Evolutionary conservation across 2,888 invertebrate genomes (phyloP).

Genomic region (Cephus pulcher): DNA sequence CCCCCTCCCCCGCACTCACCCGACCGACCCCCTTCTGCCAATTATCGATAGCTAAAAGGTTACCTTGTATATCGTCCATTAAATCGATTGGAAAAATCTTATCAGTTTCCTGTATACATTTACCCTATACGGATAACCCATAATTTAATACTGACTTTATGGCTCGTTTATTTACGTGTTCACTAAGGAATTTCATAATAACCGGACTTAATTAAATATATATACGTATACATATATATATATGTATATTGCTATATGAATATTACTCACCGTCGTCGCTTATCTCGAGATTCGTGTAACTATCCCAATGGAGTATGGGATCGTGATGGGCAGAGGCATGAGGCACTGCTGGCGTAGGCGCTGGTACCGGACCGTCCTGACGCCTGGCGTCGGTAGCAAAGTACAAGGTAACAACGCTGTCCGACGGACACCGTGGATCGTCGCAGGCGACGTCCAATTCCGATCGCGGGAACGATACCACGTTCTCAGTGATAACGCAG

Average conservation of each 20-base stretch:
- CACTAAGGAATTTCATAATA: background rate
- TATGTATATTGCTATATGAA: slow-evolving; percentile 26
- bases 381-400: slow-evolving; percentile 75
- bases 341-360: slow-evolving; percentile 79
- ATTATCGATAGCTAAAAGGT: background rate
- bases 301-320: slow-evolving; percentile 82
- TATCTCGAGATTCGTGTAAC: slow-evolving; percentile 75
- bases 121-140: background rate
- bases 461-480: slow-evolving; percentile 85
- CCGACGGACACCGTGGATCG: slow-evolving; percentile 84
- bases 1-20: slow-evolving; percentile 12
- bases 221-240: background rate
- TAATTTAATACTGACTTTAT: background rate
- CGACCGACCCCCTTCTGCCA: background rate
- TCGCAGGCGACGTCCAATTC: slow-evolving; percentile 88
- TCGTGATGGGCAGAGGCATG: slow-evolving; percentile 76
- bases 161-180: background rate
- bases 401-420: slow-evolving; percentile 86
- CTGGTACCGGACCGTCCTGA: slow-evolving; percentile 73
- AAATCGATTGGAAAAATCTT: background rate
- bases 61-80: background rate
- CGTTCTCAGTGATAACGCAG: slow-evolving; percentile 88
- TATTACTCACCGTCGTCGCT: slow-evolving; percentile 64
- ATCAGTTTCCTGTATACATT: background rate
- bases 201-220: background rate